Evolutionary conservation across 2,888 invertebrate species (phyloP).

Genomic region (Lepeophtheirus nordmannii): DNA sequence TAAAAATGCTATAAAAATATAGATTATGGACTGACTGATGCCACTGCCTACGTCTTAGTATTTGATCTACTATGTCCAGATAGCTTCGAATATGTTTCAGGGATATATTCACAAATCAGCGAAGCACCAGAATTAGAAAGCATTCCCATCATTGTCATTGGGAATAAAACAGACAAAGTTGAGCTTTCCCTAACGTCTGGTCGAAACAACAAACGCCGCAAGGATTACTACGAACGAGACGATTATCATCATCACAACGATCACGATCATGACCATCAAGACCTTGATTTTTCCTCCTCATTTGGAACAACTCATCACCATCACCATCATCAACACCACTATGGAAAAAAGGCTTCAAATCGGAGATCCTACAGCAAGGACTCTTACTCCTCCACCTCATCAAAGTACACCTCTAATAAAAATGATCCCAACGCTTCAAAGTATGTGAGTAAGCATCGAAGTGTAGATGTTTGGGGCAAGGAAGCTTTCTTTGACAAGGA

Average conservation of each 20-base stretch:
- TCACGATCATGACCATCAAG: not conserved
- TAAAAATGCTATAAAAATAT: no score
- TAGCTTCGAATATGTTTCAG: conserved; percentile 66
- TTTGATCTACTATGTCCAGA: conserved; percentile 84
- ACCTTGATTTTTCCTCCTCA: not conserved
- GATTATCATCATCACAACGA: not conserved
- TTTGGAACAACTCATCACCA: not conserved
- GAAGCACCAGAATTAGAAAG: conserved; percentile 77
- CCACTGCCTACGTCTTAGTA: conserved; percentile 78
- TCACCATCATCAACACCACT: not conserved
- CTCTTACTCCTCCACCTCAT: not conserved
- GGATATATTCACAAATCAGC: conserved; percentile 77
- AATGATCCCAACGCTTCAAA: not conserved
- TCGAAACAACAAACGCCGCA: not conserved
- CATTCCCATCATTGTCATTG: conserved; percentile 73
- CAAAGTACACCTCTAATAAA: not conserved
- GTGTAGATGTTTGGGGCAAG: not conserved
- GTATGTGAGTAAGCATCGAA: not conserved
- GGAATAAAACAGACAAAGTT: conserved; percentile 75
- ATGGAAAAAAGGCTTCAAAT: not conserved
- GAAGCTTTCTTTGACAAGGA: conserved; percentile 17
- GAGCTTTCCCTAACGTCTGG: not conserved
- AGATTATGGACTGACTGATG: conserved; percentile 48
- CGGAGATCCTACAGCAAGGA: conserved; percentile 9
- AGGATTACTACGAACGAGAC: not conserved